Percentiles rank a stretch among this genome's conserved stretches.
These are phyloP conservation scores for Ceratina australensis DNA, from an alignment of 1,140 invertebrate species.

Conservation along the genomic window DNA sequence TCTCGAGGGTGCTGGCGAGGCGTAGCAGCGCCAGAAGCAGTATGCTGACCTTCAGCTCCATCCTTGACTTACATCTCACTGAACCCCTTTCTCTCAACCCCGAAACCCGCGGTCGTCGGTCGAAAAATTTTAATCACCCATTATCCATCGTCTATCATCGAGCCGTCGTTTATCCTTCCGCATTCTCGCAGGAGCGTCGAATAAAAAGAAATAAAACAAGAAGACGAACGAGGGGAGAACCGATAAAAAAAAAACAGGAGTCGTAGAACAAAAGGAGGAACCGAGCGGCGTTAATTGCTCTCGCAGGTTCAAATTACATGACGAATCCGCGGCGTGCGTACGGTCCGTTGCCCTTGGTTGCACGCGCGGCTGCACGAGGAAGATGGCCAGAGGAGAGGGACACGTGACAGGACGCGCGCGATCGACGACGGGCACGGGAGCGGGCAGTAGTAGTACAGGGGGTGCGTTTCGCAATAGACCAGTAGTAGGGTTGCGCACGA, in stretches of 20 bases:
- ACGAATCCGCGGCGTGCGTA: conserved; percentile 42
- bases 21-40: conserved; percentile 64
- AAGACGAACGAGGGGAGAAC: neutral
- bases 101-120: neutral
- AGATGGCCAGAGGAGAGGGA: conserved; percentile 10
- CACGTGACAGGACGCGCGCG: conserved; percentile 52
- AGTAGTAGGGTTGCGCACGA: conserved; percentile 56
- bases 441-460: conserved; percentile 5
- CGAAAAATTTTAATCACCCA: conserved; percentile 6
- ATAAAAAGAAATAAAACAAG: too few relatives aligned
- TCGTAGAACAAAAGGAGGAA: neutral
- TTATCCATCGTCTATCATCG: neutral
- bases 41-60: conserved; percentile 66
- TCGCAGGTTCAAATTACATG: conserved; percentile 28
- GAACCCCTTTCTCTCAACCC: conserved; percentile 15
- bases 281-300: conserved; percentile 22
- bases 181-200: neutral
- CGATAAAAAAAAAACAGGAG: neutral
- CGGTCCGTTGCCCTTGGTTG: conserved; percentile 56
- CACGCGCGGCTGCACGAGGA: conserved; percentile 14
- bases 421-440: conserved; percentile 29
- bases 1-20: conserved; percentile 60
- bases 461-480: neutral
- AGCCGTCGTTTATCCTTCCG: neutral
- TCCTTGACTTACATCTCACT: conserved; percentile 65